Percentiles rank a stretch among this genome's conserved stretches.
Conservation (phyloP, 2,888 invertebrate genomes). For the Scotopteryx bipunctaria region DNA sequence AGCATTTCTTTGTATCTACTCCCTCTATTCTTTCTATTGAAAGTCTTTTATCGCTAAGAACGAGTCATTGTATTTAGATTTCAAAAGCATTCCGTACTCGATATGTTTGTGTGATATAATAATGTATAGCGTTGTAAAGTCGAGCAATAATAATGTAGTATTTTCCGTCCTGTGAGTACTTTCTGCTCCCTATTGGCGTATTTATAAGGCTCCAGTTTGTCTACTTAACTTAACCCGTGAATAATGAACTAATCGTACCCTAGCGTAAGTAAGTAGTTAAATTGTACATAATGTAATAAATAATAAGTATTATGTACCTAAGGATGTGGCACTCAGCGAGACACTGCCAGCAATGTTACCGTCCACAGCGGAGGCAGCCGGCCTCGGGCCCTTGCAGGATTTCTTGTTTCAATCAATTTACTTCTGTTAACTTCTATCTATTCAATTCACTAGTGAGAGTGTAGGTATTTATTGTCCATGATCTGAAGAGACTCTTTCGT, state of each 20-base stretch:
- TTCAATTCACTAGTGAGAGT: too few species aligned
- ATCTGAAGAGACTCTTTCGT: too few species aligned
- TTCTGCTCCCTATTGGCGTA: conserved; percentile 2
- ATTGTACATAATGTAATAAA: conserved; percentile 35
- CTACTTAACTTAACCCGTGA: neutral
- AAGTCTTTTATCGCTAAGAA: conserved; percentile 11
- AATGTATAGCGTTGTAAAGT: too few species aligned
- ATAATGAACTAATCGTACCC: conserved; percentile 9
- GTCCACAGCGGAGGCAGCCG: conserved; percentile 13
- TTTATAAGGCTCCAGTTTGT: conserved; percentile 3
- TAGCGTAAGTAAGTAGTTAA: conserved; percentile 14
- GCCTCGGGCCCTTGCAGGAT: too few species aligned
- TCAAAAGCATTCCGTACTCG: conserved; percentile 27
- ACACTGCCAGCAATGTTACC: conserved; percentile 24
- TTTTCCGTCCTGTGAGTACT: conserved; percentile 26
- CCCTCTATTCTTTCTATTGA: conserved; percentile 11
- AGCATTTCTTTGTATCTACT: conserved; percentile 17
- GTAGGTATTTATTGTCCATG: too few species aligned
- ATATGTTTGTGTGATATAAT: conserved; percentile 30
- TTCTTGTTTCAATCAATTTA: too few species aligned
- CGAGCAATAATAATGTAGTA: conserved; percentile 30
- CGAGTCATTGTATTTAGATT: conserved; percentile 28
- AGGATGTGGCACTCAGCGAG: conserved; percentile 22
- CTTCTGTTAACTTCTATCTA: neutral
- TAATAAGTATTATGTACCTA: conserved; percentile 13